Evolutionary conservation across 1,140 invertebrate genomes (phyloP).

Genomic region (Pseudomyrmex dendroicus): DNA sequence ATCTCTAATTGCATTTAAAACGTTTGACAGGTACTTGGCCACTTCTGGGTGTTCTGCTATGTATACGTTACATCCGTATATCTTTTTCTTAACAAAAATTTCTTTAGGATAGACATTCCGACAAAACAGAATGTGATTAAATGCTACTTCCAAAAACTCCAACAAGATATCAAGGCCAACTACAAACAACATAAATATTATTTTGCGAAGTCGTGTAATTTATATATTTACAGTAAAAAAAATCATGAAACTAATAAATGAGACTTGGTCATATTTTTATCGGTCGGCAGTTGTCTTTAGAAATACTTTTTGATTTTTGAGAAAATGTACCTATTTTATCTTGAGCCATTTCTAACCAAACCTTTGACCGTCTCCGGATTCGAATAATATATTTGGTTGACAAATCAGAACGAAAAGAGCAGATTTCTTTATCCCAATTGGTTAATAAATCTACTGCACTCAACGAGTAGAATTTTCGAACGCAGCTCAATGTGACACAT

Average conservation of each 20-base stretch:
- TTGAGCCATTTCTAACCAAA: conserved; percentile 72
- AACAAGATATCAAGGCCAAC: conserved; percentile 81
- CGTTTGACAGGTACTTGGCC: conserved; percentile 86
- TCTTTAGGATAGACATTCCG: conserved; percentile 86
- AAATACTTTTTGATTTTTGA: neutral
- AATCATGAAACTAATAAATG: no score
- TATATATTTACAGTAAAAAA: no score
- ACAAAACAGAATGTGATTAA: conserved; percentile 86
- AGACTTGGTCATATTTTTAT: no score
- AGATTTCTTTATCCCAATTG: no score
- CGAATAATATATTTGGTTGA: no score
- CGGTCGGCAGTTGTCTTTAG: no score
- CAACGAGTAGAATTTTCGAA: no score
- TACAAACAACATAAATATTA: conserved; percentile 57
- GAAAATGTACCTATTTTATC: conserved; percentile 71
- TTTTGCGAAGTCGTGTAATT: no score
- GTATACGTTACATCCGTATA: conserved; percentile 86
- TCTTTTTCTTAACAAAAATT: conserved; percentile 86
- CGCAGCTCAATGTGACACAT: no score
- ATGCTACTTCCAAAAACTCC: conserved; percentile 87
- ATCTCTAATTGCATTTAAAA: conserved; percentile 83
- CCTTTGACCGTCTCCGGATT: no score
- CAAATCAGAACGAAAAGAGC: no score
- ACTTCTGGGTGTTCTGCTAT: conserved; percentile 87
- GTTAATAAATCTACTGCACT: no score